A percentile compares a stretch with the other conserved stretches of the same genome.
Conservation (phyloP, 2,113 vertebrate species). For the Platichthys stellatus region DNA sequence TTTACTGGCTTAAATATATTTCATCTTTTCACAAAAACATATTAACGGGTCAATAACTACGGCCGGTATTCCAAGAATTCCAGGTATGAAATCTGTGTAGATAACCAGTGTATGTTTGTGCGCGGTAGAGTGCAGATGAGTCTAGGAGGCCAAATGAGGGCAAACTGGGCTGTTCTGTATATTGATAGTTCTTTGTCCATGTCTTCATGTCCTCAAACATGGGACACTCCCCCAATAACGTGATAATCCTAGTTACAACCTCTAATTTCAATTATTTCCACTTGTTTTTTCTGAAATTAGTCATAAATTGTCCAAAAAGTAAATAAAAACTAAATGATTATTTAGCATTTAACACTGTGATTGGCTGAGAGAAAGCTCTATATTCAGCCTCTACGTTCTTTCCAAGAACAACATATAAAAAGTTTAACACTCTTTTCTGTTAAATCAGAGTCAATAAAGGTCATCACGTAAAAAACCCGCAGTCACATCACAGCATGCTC, state of each 20-base stretch:
- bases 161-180: not conserved
- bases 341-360: not conserved
- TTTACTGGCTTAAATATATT: not conserved
- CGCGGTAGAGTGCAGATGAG: not conserved
- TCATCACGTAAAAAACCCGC: not conserved
- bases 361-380: too few relatives aligned
- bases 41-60: not conserved
- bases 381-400: not conserved
- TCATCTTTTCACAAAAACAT: not conserved
- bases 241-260: not conserved
- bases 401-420: not conserved
- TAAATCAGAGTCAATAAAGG: not conserved
- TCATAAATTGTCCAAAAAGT: too few relatives aligned
- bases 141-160: not conserved
- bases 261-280: not conserved
- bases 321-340: not conserved
- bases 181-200: not conserved
- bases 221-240: too few relatives aligned
- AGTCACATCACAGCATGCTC: not conserved
- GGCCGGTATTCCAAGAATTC: slow-evolving; percentile 54
- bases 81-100: slow-evolving; percentile 28
- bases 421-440: not conserved
- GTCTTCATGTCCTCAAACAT: too few relatives aligned
- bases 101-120: not conserved
- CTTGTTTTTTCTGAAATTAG: too few relatives aligned